Evolutionary conservation across 2,888 invertebrate species (phyloP).

Genomic region (Catocala nupta): DNA sequence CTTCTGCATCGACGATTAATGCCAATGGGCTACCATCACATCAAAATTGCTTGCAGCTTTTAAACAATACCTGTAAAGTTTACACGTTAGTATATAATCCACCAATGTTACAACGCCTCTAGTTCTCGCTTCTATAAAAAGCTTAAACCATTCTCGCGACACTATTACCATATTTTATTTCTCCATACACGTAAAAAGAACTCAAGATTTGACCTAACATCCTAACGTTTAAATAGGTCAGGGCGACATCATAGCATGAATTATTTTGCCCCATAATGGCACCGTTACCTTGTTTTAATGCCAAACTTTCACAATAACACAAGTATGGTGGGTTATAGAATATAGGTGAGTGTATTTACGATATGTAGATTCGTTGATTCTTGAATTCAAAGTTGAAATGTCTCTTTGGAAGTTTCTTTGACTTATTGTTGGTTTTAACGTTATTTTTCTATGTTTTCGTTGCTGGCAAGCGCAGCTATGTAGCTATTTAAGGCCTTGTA

Average conservation of each 20-base stretch:
- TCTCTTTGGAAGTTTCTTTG: neutral
- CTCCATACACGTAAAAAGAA: neutral
- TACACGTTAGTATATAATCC: too few species aligned
- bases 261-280: conserved; percentile 42
- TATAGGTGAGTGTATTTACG: conserved; percentile 37
- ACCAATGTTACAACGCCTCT: too few species aligned
- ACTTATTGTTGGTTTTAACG: neutral
- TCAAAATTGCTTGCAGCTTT: too few species aligned
- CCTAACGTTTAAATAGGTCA: conserved; percentile 10
- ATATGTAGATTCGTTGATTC: conserved; percentile 38
- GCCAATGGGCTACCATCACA: too few species aligned
- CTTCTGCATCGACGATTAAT: too few species aligned
- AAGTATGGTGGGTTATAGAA: conserved; percentile 50
- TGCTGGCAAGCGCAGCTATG: too few species aligned
- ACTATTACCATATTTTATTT: too few species aligned
- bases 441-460: neutral
- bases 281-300: conserved; percentile 52
- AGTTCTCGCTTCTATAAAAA: too few species aligned
- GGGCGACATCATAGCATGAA: conserved; percentile 37
- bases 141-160: too few species aligned
- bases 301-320: conserved; percentile 50
- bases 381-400: conserved; percentile 3
- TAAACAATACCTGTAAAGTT: too few species aligned
- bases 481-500: too few species aligned
- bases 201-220: conserved; percentile 12